Conservation (phyloP, 1,140 invertebrate species). For the Papilio aristodemus region DNA sequence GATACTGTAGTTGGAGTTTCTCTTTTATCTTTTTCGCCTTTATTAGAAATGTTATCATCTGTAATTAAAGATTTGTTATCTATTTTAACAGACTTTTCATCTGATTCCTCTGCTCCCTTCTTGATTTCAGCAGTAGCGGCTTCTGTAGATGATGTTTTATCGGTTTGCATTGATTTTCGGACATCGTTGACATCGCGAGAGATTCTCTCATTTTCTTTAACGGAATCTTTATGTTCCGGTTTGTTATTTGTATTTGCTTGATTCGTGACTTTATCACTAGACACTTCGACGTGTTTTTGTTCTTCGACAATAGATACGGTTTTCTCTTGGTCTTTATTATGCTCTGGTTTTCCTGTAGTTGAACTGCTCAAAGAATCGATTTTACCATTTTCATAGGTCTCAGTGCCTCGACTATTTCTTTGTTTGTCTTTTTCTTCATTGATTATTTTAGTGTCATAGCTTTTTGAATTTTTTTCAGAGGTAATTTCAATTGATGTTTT, state of each 20-base stretch:
- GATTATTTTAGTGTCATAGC: neutral
- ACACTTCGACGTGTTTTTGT: neutral
- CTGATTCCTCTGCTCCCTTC: neutral
- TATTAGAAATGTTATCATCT: neutral
- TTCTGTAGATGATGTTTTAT: conserved; percentile 6
- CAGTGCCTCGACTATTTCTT: conserved; percentile 15
- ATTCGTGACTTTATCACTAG: neutral
- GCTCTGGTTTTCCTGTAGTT: neutral
- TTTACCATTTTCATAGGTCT: neutral
- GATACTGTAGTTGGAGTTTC: neutral
- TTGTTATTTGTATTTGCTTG: neutral
- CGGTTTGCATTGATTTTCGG: neutral
- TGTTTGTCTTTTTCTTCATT: conserved; percentile 5
- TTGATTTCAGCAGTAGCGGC: neutral
- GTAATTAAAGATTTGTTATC: conserved; percentile 14
- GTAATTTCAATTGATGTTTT: neutral
- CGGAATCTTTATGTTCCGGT: neutral
- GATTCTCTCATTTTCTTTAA: conserved; percentile 29
- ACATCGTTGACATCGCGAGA: conserved; percentile 15
- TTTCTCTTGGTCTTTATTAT: neutral
- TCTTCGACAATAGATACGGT: neutral
- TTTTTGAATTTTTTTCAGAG: neutral
- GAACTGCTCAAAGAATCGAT: neutral
- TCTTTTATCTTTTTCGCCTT: neutral
- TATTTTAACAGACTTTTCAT: neutral